Evolutionary conservation across 2,888 invertebrate species (phyloP), one percentile per base, ranked within the genome.

Genomic region (Pollenia labialis): DNA sequence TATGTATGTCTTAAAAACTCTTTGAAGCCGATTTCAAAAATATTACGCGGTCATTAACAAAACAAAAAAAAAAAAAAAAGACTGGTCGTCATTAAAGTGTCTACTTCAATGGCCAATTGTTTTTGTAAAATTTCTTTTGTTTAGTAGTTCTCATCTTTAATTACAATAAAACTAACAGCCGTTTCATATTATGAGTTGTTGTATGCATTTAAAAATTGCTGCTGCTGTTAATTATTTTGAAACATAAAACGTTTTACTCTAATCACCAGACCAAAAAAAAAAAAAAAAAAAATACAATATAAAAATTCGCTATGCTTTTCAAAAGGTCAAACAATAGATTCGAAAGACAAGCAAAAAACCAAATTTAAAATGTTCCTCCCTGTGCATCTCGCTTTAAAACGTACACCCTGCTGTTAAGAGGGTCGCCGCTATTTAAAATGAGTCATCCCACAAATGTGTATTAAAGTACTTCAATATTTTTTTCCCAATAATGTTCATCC

Each of bases 141-240:
- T 50, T 46, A 32, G 44, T 16, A 10, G 18, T 46, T 46, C 23
- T 66, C 52, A 74, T 74, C 48, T 75, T 54, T 80, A 80, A 85
- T 85, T 80, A 66, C 44, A 75, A n/a, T 50, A 69, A 50, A 75
- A 80, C 48, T 69, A 80, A 85, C 46, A 80, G 69, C 80, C 54
- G 69, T 75, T 75, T 50, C 60, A 54, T 40, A 16, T 54, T 71
- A 71, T 54, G 2, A 40, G 52, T 16, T 42, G 40, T 18, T 50
- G 50, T 32, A 44, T n/a, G n/a, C 60, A 16, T 50, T 56, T 60
- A 3, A n/a, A 42, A 42, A 6, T 32, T 32, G 32, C 32, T 32
- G 32, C 60, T 32, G 40, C 48, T 64, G 54, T 44, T 80, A 81
- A 66, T 68, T 74, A 16, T 42, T 32, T 56, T 66, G 56, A 81